Base-by-base conservation (phyloP, 2,113 vertebrate species). In the Delphinapterus leucas region DNA sequence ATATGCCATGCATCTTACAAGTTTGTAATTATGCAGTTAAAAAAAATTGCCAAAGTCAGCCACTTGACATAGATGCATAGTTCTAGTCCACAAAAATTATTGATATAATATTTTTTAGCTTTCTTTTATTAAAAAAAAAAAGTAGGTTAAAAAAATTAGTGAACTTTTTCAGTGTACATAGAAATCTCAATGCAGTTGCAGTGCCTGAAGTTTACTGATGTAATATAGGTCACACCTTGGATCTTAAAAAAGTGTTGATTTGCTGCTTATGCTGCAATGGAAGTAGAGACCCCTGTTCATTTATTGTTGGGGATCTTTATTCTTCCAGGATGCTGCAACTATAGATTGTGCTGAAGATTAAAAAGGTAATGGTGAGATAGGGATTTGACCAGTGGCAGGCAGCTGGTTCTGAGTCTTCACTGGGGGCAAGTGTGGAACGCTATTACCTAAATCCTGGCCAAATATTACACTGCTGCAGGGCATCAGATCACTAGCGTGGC, bases 61-160 rank as follows among this genome's bases (percentile, higher is more conserved):
- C 65, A 67, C 26, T 79, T 96, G 91, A 82, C 47, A 31, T 0
- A 67, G 77, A 94, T 76, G 55, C 36, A 83, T 87, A 92, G 71
- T 89, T 93, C 44, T 31, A 68, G 82, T 70, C 12, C 11, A 90
- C 14, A 91, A 97, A 79, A 96, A 94, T 93, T 97, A 97, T 79
- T 88, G 82, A 88, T 95, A 94, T 36, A 65, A 65, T 96, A 38
- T 95, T 95, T 95, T 92, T 95, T 97, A 67, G 65, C 44, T 63
- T 79, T 55, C 49, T 84, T 88, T 94, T 80, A 93, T 94, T 93
- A 53, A 67, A 67, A 94, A 92, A 94, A 92, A 88, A 73, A 83
- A 60, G 17, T 21, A 60, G 73, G 47, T 70, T 95, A 65, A 81
- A 97, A 95, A 95, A 91, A 92, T 84, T 86, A 95, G 74, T 23